A percentile compares a stretch with the other conserved stretches of the same genome.
phyloP scores from a whole-genome alignment of 2,113 vertebrate genomes.

The Daphoenositta chrysoptera region DNA sequence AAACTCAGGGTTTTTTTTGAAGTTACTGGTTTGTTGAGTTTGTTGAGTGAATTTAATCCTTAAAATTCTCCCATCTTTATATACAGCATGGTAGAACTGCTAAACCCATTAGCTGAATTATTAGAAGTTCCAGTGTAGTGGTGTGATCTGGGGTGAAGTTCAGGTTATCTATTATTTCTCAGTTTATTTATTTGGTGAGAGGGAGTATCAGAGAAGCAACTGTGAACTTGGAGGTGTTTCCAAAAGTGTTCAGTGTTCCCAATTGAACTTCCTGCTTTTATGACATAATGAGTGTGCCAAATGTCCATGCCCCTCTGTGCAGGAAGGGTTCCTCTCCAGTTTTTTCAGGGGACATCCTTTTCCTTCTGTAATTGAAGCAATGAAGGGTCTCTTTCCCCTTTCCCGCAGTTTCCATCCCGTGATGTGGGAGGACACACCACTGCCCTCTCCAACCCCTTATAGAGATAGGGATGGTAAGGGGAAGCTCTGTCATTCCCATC shows the following conservation, averaged over 20 bases:
- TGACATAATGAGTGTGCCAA: neutral
- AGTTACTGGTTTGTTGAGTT: neutral
- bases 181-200: neutral
- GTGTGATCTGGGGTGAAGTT: neutral
- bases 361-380: neutral
- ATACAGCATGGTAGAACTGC: neutral
- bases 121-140: neutral
- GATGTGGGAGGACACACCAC: neutral
- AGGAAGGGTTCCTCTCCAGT: neutral
- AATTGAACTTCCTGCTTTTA: neutral
- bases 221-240: neutral
- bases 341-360: neutral
- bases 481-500: neutral
- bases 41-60: neutral
- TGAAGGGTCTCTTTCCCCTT: neutral
- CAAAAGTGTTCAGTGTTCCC: neutral
- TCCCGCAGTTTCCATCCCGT: neutral
- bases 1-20: fast-evolving
- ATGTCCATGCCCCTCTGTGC: neutral
- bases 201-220: neutral
- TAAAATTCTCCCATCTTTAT: neutral
- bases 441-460: neutral
- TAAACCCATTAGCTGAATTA: neutral
- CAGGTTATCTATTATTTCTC: neutral
- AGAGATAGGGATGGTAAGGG: neutral